Percentiles rank a stretch among this genome's conserved stretches.
These are phyloP conservation scores for Sphyrna mokarran DNA, from an alignment of 2,113 vertebrate genomes.

Conservation along the genomic window DNA sequence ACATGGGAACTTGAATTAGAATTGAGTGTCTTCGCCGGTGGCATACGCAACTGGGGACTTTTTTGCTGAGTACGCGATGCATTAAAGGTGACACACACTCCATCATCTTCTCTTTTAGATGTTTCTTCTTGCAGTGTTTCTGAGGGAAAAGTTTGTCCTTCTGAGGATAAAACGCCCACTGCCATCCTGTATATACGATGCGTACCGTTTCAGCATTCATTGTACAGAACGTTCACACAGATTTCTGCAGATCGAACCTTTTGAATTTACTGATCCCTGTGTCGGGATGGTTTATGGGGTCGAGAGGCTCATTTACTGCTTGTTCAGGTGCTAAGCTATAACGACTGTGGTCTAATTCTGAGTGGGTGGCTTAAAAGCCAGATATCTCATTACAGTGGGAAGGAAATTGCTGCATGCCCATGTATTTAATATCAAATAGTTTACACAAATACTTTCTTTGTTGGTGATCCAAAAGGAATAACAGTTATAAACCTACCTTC, in stretches of 20 bases:
- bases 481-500: background rate
- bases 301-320: background rate
- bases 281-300: background rate
- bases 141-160: background rate
- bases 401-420: background rate
- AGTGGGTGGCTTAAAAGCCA: constrained; percentile 1
- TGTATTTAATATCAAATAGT: background rate
- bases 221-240: background rate
- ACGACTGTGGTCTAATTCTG: background rate
- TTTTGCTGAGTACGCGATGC: background rate
- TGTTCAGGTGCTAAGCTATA: background rate
- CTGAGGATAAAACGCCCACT: background rate
- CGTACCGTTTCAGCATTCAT: background rate
- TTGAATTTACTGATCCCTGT: background rate
- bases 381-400: background rate
- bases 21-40: background rate
- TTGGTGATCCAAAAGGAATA: background rate
- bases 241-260: background rate
- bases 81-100: background rate
- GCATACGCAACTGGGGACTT: background rate
- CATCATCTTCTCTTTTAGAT: background rate
- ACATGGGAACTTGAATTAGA: background rate
- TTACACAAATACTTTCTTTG: background rate
- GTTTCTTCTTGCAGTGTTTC: background rate
- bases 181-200: background rate